Evolutionary conservation across 2,888 invertebrate species (phyloP).

Genomic region (Parnassius smintheus): DNA sequence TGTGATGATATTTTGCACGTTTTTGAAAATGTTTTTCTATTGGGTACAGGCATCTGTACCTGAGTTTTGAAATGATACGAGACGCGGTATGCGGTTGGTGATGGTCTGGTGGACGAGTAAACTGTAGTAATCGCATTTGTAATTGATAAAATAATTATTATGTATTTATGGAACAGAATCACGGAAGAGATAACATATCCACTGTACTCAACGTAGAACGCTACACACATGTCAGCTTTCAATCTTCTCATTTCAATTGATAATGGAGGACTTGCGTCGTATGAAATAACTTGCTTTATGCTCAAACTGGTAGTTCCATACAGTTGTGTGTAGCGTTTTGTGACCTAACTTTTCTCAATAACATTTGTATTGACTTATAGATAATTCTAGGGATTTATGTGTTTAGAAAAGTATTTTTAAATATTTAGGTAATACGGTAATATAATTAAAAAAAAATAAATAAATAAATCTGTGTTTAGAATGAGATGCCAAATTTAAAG

Average conservation of each 20-base stretch:
- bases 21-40: conserved; percentile 80
- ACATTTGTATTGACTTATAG: conserved; percentile 78
- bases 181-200: conserved; percentile 75
- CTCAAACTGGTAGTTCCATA: conserved; percentile 47
- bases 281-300: conserved; percentile 41
- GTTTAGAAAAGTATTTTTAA: conserved; percentile 81
- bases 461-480: conserved; percentile 79
- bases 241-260: conserved; percentile 29
- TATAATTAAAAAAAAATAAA: conserved; percentile 62
- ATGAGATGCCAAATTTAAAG: conserved; percentile 85
- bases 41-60: conserved; percentile 66
- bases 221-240: conserved; percentile 54
- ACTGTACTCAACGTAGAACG: conserved; percentile 66
- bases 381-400: conserved; percentile 79
- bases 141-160: conserved; percentile 48
- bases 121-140: conserved; percentile 61
- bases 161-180: conserved; percentile 50
- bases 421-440: conserved; percentile 76
- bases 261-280: neutral
- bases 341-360: conserved; percentile 75
- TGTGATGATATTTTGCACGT: conserved; percentile 81
- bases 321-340: conserved; percentile 70
- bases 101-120: conserved; percentile 59
- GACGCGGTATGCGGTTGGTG: conserved; percentile 54
- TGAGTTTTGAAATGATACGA: conserved; percentile 59